phyloP scores from a whole-genome alignment of 64 coral and sea anemone genomes.

The Anthopleura sola region DNA sequence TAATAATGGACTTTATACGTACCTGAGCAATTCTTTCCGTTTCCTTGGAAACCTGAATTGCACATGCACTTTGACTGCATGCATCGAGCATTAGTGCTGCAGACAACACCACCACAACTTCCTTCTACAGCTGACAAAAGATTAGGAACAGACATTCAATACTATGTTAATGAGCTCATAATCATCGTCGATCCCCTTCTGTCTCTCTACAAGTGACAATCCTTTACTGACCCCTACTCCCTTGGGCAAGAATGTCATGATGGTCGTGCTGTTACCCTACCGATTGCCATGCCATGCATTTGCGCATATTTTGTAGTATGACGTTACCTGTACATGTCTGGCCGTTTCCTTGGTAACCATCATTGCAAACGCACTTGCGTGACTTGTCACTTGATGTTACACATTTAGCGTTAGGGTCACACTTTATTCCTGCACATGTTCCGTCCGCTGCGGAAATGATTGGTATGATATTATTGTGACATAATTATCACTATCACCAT shows the following conservation, averaged over 20 bases:
- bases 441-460: slow-evolving; percentile 7
- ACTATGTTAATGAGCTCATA: neutral
- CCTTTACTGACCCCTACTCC: neutral
- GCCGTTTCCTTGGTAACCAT: slow-evolving; percentile 57
- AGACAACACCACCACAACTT: neutral
- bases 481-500: neutral
- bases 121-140: neutral
- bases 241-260: neutral
- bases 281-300: neutral
- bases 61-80: neutral
- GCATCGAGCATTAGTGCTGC: neutral
- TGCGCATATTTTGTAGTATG: neutral
- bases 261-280: neutral
- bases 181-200: too few relatives aligned
- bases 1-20: neutral
- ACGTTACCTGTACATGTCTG: slow-evolving; percentile 23
- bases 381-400: neutral
- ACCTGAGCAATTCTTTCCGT: slow-evolving; percentile 22
- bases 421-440: slow-evolving; percentile 63
- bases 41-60: neutral
- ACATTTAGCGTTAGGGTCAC: slow-evolving; percentile 62
- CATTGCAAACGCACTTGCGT: slow-evolving; percentile 39
- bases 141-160: neutral
- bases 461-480: neutral
- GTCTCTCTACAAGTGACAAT: neutral